A percentile compares a stretch with the other conserved stretches of the same genome.
phyloP scores from a whole-genome alignment of 2,797 vertebrate genomes.

The Hirundo rustica region DNA sequence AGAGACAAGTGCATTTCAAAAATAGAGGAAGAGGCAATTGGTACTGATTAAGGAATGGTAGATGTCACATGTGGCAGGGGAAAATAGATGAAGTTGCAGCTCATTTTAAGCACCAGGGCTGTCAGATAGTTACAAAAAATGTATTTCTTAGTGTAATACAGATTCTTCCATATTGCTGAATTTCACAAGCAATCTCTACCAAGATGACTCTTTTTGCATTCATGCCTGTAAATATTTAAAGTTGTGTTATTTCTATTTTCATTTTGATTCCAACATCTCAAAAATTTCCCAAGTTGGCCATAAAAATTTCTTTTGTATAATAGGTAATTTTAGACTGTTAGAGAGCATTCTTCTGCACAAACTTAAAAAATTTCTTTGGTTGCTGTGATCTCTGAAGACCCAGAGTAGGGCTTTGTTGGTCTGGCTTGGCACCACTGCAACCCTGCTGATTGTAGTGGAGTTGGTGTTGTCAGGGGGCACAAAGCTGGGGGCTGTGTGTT shows the following conservation, averaged over 20 bases:
- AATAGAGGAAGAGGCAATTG: neutral
- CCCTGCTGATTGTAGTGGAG: neutral
- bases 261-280: neutral
- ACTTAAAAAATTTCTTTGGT: neutral
- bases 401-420: neutral
- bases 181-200: neutral
- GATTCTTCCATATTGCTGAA: neutral
- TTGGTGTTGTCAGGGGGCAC: neutral
- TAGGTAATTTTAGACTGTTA: neutral
- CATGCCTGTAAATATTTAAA: neutral
- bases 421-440: neutral
- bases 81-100: neutral
- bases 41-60: neutral
- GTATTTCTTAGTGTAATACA: neutral
- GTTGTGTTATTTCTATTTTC: neutral
- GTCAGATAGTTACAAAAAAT: neutral
- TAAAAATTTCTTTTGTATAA: neutral
- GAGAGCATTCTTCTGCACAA: neutral
- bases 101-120: neutral
- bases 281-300: neutral
- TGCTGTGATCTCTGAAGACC: neutral
- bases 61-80: neutral
- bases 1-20: neutral
- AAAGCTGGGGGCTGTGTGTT: neutral
- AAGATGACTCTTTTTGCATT: neutral